These are phyloP conservation scores for Drosophila hydei DNA, from an alignment of 1,140 invertebrate species.

Conservation along the genomic window DNA sequence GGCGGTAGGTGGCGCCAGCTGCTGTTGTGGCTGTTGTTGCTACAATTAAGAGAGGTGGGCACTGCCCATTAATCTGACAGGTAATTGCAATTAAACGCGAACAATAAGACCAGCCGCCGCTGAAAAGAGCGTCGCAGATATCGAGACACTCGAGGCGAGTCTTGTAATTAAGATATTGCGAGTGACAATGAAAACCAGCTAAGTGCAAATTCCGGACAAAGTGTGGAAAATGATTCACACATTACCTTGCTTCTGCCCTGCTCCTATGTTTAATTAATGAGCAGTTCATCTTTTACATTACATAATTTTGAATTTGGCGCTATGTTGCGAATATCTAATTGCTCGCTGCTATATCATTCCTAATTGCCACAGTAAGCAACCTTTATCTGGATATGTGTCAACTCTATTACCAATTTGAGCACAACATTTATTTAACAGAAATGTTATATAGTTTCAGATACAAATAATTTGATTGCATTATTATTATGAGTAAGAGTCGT, in stretches of 20 bases:
- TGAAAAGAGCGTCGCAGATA: conserved; percentile 28
- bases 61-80: conserved; percentile 49
- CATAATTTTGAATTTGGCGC: neutral
- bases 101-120: conserved; percentile 28
- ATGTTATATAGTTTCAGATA: neutral
- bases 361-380: neutral
- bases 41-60: conserved; percentile 38
- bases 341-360: conserved; percentile 7
- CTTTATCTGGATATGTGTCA: conserved; percentile 2
- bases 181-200: conserved; percentile 19
- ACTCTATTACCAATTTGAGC: conserved; percentile 7
- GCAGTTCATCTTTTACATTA: too few species aligned
- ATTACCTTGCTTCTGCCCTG: neutral
- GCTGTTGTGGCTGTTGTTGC: conserved; percentile 33
- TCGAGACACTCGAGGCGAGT: neutral
- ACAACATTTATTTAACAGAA: neutral
- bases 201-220: conserved; percentile 7
- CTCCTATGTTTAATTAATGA: neutral
- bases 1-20: conserved; percentile 24
- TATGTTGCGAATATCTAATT: neutral
- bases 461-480: too few species aligned
- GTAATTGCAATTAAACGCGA: conserved; percentile 53
- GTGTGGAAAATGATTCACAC: neutral
- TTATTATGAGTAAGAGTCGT: too few species aligned
- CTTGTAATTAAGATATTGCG: conserved; percentile 28